phyloP scores from a whole-genome alignment of 2,888 invertebrate species.

The Drosophila emarginata region DNA sequence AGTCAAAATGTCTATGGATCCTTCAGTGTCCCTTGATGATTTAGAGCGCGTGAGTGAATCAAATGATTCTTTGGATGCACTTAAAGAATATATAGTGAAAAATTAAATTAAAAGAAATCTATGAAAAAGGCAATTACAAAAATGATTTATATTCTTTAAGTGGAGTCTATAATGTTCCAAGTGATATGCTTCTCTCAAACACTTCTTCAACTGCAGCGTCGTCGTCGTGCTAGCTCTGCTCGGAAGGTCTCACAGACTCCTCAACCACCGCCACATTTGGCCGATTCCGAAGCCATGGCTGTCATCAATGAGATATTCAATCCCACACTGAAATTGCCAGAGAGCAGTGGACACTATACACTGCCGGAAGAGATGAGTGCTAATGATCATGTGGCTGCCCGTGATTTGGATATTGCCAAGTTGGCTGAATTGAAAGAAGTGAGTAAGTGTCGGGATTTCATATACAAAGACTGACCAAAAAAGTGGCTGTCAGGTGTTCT shows the following conservation, averaged over 20 bases:
- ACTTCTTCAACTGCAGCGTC: conserved; percentile 54
- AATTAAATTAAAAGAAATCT: background rate
- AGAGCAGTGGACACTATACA: conserved; percentile 77
- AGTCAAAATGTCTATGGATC: conserved; percentile 77
- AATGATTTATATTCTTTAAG: background rate
- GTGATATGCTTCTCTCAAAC: background rate
- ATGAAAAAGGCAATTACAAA: background rate
- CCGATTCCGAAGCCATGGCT: conserved; percentile 80
- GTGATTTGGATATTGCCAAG: conserved; percentile 85
- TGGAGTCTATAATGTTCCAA: background rate
- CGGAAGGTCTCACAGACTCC: conserved; percentile 72
- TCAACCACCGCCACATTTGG: conserved; percentile 53
- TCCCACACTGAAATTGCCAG: conserved; percentile 80
- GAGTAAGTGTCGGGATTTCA: conserved; percentile 36
- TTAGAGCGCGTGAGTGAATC: conserved; percentile 76
- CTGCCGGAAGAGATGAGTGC: conserved; percentile 79
- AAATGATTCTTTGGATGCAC: background rate
- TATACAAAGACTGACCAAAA: conserved; percentile 19
- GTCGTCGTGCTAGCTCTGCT: conserved; percentile 76
- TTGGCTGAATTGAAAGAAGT: conserved; percentile 87
- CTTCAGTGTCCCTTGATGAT: conserved; percentile 78
- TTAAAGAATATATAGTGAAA: background rate
- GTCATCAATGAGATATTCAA: conserved; percentile 82
- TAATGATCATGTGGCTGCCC: conserved; percentile 83
- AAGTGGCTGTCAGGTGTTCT: conserved; percentile 85